A percentile compares a stretch with the other conserved stretches of the same genome.
Conservation (phyloP, 2,888 invertebrate genomes). For the Troides helena region DNA sequence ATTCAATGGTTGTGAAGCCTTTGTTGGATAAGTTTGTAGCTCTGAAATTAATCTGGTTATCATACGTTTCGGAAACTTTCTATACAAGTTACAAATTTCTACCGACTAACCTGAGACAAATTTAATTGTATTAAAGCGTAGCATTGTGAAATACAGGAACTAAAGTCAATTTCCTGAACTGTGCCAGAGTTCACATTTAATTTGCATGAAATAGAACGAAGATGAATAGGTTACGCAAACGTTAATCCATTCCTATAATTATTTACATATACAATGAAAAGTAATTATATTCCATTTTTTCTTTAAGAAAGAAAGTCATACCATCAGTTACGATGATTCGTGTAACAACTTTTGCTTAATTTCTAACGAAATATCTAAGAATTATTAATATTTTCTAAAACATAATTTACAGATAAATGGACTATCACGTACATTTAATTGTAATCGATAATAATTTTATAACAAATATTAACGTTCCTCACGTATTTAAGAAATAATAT, state of each 20-base stretch:
- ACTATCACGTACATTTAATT: too few relatives aligned
- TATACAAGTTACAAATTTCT: conserved; percentile 9
- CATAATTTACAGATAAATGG: background rate
- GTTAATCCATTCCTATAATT: background rate
- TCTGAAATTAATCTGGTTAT: conserved; percentile 21
- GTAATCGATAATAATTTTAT: too few relatives aligned
- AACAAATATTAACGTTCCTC: too few relatives aligned
- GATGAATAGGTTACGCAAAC: conserved; percentile 10
- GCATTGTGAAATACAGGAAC: conserved; percentile 12
- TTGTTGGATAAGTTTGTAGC: conserved; percentile 6
- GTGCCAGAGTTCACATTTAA: conserved; percentile 13
- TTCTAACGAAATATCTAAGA: too few relatives aligned
- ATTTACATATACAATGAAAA: background rate
- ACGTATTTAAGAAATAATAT: too few relatives aligned
- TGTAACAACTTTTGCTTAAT: too few relatives aligned
- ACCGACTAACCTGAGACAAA: conserved; percentile 19
- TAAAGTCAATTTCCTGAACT: conserved; percentile 18
- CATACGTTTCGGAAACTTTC: conserved; percentile 19
- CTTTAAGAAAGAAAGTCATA: too few relatives aligned
- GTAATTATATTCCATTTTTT: too few relatives aligned
- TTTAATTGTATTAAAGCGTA: conserved; percentile 17
- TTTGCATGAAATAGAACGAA: conserved; percentile 18
- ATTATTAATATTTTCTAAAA: too few relatives aligned
- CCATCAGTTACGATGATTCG: too few relatives aligned
- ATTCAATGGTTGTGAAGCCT: conserved; percentile 6